Evolutionary conservation across 2,888 invertebrate species (phyloP), one percentile per base, ranked within the genome.

Genomic region (Spilarctia lutea): DNA sequence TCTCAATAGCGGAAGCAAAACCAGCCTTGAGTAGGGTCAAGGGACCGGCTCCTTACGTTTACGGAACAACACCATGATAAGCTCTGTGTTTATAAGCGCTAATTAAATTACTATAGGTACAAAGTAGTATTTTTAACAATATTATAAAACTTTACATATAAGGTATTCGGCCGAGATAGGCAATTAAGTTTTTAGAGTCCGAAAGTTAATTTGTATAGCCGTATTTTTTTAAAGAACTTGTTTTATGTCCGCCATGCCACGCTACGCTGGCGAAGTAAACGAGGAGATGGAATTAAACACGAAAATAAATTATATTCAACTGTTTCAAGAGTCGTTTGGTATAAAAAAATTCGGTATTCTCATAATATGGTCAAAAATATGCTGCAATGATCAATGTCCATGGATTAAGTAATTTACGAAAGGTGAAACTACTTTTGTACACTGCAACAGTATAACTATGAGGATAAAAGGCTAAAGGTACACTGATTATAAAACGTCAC

Each of bases 1-100:
- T 70, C 76, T 78, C 71, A 70, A 68, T 76, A 81, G 76, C 81
- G 83, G 84, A 83, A 81, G 81, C 48, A 33, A 66, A 75, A 42
- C 13, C 66, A 74, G 73, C 83, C 83, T 84, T 84, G 81, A 66
- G 60, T 73, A 81, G 80, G 81, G 76, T 80, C 83, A 84, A 83
- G 78, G 76, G 77, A 76, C 75, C 33, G 73, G 73, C 45, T 79
- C 27, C 56, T 75, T 74, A 33, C 66, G 60, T 72, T 72, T 60
- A 63, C 74, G 74, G 76, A 78, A 78, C 67, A 67, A 24, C 67
- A 74, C 20, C 24, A 24, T 63, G 30, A 45, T 67, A 65, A 68
- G 65, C 45, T 42, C 56, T 42, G 56, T 52, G n/a, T 35, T 65
- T 76, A 68, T 72, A 24, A 56, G 68, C 45, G 27, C 18, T 63